phyloP scores from a whole-genome alignment of 2,113 vertebrate genomes.

The Toxotes chatareus region DNA sequence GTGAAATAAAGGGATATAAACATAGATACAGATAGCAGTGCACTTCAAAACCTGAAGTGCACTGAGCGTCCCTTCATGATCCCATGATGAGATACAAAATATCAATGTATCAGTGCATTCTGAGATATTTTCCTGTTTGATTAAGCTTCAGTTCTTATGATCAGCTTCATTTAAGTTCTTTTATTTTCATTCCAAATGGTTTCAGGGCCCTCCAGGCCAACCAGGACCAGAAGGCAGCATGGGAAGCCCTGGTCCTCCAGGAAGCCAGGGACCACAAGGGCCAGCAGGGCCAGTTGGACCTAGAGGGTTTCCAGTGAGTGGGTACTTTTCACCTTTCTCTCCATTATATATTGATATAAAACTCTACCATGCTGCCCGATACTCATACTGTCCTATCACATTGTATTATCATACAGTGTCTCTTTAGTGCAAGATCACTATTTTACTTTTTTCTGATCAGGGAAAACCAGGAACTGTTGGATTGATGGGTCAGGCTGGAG shows the following conservation, averaged over 20 bases:
- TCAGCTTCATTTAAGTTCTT: background rate
- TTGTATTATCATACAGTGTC: background rate
- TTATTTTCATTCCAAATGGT: background rate
- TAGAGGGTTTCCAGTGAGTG: slow-evolving; percentile 85
- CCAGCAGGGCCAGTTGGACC: slow-evolving; percentile 71
- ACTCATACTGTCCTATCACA: background rate
- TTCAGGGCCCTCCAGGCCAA: slow-evolving; percentile 79
- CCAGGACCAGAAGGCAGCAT: slow-evolving; percentile 72
- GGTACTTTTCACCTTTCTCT: slow-evolving; percentile 54
- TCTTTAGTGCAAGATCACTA: background rate
- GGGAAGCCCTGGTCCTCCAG: slow-evolving; percentile 78
- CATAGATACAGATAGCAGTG: too few species aligned
- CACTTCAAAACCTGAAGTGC: too few species aligned
- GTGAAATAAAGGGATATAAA: too few species aligned
- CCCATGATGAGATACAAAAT: too few species aligned
- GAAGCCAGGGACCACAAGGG: slow-evolving; percentile 77
- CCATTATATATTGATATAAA: background rate
- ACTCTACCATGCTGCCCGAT: background rate
- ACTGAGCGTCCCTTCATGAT: too few species aligned
- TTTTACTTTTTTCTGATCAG: slow-evolving; percentile 58
- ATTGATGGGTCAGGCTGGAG: slow-evolving; percentile 71
- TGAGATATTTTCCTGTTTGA: background rate
- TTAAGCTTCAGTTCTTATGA: background rate
- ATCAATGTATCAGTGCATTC: background rate
- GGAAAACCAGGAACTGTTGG: slow-evolving; percentile 79